Evolutionary conservation across 2,797 vertebrate species (phyloP).

Genomic region (Nyctalus aviator): DNA sequence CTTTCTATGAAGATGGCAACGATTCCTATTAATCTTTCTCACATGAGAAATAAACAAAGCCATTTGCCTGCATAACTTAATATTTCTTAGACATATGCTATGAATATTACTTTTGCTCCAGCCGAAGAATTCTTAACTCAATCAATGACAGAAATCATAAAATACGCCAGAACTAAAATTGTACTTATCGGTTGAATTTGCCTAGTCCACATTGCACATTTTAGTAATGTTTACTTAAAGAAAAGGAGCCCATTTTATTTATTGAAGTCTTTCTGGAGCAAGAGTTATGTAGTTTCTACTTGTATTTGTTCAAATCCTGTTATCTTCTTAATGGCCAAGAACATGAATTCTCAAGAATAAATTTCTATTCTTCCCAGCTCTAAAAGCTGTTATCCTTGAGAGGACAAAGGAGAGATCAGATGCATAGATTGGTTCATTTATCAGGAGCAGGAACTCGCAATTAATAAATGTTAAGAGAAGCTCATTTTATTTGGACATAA

Average conservation of each 20-base stretch:
- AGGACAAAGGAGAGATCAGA: background rate
- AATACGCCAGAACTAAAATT: slow-evolving; percentile 22
- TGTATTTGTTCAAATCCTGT: slow-evolving; percentile 14
- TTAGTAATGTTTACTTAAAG: slow-evolving; percentile 49
- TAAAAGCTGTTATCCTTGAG: background rate
- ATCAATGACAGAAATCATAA: slow-evolving; percentile 57
- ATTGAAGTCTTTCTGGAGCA: background rate
- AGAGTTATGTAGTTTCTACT: background rate
- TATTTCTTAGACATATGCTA: slow-evolving; percentile 48
- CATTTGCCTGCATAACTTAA: slow-evolving; percentile 63
- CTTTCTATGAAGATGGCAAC: background rate
- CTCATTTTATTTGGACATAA: slow-evolving; percentile 43
- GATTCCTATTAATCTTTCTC: slow-evolving; percentile 39
- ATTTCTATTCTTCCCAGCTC: slow-evolving; percentile 20
- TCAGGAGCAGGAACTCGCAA: background rate
- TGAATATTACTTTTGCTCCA: slow-evolving; percentile 56
- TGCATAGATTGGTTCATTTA: background rate
- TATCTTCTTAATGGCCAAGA: slow-evolving; percentile 18
- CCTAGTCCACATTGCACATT: background rate
- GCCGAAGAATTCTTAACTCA: slow-evolving; percentile 47
- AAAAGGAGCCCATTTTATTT: slow-evolving; percentile 4
- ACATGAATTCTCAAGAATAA: slow-evolving; percentile 36
- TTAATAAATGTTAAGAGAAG: slow-evolving; percentile 53
- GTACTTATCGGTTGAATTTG: slow-evolving; percentile 46
- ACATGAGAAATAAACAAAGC: background rate